Base-by-base conservation (phyloP, 2,888 invertebrate species). In the Sminthurides aquaticus region DNA sequence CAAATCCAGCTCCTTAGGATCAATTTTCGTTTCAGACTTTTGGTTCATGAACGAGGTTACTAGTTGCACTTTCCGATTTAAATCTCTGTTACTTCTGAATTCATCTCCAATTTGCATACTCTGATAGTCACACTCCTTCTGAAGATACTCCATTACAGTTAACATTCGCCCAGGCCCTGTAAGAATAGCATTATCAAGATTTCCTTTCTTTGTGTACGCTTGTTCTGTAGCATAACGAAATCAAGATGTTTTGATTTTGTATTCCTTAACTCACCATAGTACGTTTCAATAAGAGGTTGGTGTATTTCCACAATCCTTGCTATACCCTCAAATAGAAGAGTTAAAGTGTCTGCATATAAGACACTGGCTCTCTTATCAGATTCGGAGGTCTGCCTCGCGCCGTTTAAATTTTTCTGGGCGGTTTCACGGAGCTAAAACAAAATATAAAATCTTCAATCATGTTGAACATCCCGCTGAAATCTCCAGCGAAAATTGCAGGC, bases 261-360 rank as follows among this genome's bases (percentile, higher is more conserved):
- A 48, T 34, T 61, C 52, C 18, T 58, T 20, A 49, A 69, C 76
- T 75, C 75, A 75, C 91, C 92, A 79, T 93, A 95, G 77, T 88
- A 91, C 1, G 89, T 89, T 77, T 94, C 92, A 29, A 95, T 86
- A 28, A 93, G 83, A 0, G 93, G 91, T 75, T 93, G 91, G 79
- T 93, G 90, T 3, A 89, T 85, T 79, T 94, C 92, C 28, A 94
- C 83, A 5, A 90, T 85, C 66, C 89, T 81, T 0, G 92, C 92
- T 65, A 93, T 86, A 28, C 87, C 87, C 78, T 95, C 94, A 78
- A 93, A 89, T 64, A 95, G 80, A 57, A 89, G 81, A 0, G 90
- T 92, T 69, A 93, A 79, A 0, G 90, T 87, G 76, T 95, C 94
- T 0, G 93, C 90, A 80, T 86, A 94, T 54, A 91, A 84, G 24